These are phyloP conservation scores for Cotesia typhae DNA, from an alignment of 1,140 invertebrate genomes.

Conservation along the genomic window DNA sequence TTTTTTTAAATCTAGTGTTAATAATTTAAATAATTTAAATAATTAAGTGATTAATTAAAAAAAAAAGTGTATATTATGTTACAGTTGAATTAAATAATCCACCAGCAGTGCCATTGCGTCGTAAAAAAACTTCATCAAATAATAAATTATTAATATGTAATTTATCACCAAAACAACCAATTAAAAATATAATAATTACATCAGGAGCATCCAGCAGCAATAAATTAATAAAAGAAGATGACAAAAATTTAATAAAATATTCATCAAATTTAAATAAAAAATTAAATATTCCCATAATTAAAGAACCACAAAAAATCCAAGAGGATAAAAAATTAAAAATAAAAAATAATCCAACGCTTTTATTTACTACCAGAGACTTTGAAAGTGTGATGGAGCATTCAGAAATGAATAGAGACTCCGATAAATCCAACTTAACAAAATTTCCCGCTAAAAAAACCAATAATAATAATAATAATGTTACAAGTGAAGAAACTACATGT, in stretches of 20 bases:
- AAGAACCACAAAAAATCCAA: neutral
- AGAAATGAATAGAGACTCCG: slow-evolving; percentile 9
- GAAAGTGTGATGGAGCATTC: slow-evolving; percentile 50
- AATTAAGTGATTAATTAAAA: neutral
- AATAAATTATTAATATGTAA: slow-evolving; percentile 7
- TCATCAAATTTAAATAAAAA: neutral
- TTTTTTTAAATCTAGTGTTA: neutral
- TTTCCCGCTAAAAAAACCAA: neutral
- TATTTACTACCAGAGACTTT: slow-evolving; percentile 58
- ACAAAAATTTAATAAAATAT: no score
- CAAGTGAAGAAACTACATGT: no score
- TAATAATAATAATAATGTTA: no score
- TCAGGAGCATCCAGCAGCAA: no score
- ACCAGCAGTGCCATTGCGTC: slow-evolving; percentile 60
- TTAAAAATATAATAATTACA: neutral
- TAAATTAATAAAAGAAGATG: no score
- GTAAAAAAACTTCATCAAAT: slow-evolving; percentile 44
- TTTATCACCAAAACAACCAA: slow-evolving; percentile 24
- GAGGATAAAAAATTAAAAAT: neutral
- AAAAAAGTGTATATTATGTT: slow-evolving; percentile 37
- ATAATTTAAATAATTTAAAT: slow-evolving; percentile 9
- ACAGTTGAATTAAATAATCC: slow-evolving; percentile 50
- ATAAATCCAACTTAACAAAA: no score
- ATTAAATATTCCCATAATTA: neutral
- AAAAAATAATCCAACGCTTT: slow-evolving; percentile 48